These are phyloP conservation scores for Arge pagana DNA, from an alignment of 2,888 invertebrate species.

Conservation along the genomic window DNA sequence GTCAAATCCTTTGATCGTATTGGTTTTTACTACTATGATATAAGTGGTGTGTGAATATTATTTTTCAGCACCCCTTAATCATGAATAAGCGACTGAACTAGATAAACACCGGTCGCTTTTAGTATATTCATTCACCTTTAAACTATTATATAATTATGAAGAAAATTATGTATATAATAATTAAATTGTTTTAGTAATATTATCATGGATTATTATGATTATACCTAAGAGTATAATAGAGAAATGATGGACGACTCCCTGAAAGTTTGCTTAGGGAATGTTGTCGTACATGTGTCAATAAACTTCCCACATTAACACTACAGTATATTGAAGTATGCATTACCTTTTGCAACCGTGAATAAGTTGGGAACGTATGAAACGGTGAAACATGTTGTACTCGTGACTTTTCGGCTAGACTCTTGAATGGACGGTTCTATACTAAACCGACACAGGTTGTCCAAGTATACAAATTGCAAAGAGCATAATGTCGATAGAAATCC, in stretches of 20 bases:
- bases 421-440: too few species aligned
- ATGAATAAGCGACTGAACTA: slow-evolving; percentile 8
- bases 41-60: slow-evolving; percentile 7
- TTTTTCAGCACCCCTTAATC: slow-evolving; percentile 7
- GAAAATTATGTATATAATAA: slow-evolving; percentile 47
- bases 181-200: slow-evolving; percentile 47
- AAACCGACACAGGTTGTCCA: too few species aligned
- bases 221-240: slow-evolving; percentile 24
- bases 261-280: too few species aligned
- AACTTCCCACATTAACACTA: too few species aligned
- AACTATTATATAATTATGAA: slow-evolving; percentile 29
- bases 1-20: neutral
- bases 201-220: slow-evolving; percentile 38
- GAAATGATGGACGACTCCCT: slow-evolving; percentile 31
- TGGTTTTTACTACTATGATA: slow-evolving; percentile 26
- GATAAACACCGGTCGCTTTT: slow-evolving; percentile 6
- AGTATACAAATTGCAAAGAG: too few species aligned
- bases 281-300: too few species aligned
- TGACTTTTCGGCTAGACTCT: too few species aligned
- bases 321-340: too few species aligned
- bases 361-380: too few species aligned
- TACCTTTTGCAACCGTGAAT: too few species aligned
- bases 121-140: slow-evolving; percentile 28
- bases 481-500: too few species aligned
- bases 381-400: too few species aligned